Conservation (phyloP, 2,888 invertebrate species). For the Eupelmus urozonus region DNA sequence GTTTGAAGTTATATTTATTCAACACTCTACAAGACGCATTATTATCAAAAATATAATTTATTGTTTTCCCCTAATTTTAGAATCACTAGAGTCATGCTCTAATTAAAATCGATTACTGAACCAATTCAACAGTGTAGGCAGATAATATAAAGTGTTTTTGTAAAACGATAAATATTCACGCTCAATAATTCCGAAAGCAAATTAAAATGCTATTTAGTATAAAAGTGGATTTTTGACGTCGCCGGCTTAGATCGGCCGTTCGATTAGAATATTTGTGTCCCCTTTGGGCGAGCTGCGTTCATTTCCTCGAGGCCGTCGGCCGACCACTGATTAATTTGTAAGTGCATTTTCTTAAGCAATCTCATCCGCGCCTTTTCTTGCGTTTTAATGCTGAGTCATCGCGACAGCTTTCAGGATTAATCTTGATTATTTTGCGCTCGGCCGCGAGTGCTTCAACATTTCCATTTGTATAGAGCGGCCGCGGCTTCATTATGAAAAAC, state of each 20-base stretch:
- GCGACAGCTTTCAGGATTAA: conserved; percentile 44
- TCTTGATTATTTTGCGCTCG: conserved; percentile 35
- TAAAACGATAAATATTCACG: too few relatives aligned
- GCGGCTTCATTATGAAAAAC: conserved; percentile 20
- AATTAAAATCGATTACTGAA: too few relatives aligned
- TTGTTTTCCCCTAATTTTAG: too few relatives aligned
- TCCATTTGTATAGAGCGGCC: conserved; percentile 21
- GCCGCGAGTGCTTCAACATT: conserved; percentile 33
- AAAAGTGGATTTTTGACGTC: conserved; percentile 18
- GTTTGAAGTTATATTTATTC: too few relatives aligned
- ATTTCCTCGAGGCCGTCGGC: not conserved
- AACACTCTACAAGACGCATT: too few relatives aligned
- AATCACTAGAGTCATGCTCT: too few relatives aligned
- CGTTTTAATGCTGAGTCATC: conserved; percentile 42
- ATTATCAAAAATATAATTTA: too few relatives aligned
- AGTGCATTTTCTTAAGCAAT: conserved; percentile 36
- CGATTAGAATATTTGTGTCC: conserved; percentile 11
- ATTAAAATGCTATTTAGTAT: conserved; percentile 26
- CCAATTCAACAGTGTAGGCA: too few relatives aligned
- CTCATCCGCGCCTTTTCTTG: not conserved
- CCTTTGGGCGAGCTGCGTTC: not conserved
- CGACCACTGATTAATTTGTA: conserved; percentile 40
- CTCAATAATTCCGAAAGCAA: too few relatives aligned
- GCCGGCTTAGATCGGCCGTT: not conserved
- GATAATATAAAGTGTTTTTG: too few relatives aligned